phyloP scores from a whole-genome alignment of 2,797 vertebrate genomes.

The Sciurus vulgaris region DNA sequence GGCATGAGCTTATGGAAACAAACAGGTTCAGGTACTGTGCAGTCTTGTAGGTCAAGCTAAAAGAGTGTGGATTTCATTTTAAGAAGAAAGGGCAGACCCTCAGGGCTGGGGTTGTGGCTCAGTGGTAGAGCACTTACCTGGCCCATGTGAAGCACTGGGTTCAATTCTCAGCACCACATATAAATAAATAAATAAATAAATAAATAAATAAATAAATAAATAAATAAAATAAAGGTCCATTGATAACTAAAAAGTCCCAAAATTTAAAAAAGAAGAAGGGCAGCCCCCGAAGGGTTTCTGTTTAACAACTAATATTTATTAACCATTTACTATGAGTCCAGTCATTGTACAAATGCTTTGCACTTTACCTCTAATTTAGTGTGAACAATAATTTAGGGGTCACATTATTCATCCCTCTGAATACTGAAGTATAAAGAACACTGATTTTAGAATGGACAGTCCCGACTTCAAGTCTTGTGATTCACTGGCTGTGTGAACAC shows the following conservation, averaged over 20 bases:
- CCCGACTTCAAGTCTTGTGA: neutral
- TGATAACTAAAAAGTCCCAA: no score
- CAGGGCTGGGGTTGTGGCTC: no score
- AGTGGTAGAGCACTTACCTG: no score
- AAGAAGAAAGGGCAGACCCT: neutral
- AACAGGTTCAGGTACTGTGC: neutral
- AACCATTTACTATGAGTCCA: neutral
- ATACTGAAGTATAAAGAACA: neutral
- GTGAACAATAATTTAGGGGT: neutral
- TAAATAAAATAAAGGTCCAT: no score
- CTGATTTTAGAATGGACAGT: neutral
- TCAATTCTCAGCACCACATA: no score
- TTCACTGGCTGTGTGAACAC: conserved; percentile 6
- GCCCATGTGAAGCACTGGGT: no score
- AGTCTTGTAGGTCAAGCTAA: neutral
- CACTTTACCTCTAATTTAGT: neutral
- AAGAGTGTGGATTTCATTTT: conserved; percentile 5
- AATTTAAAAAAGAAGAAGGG: no score
- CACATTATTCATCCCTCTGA: neutral
- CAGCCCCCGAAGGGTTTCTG: neutral
- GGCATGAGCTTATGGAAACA: neutral
- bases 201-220: no score
- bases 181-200: no score
- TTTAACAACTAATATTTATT: neutral
- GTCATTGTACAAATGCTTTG: neutral